Conservation (phyloP, 2,888 invertebrate species). For the Luffia ferchaultella region DNA sequence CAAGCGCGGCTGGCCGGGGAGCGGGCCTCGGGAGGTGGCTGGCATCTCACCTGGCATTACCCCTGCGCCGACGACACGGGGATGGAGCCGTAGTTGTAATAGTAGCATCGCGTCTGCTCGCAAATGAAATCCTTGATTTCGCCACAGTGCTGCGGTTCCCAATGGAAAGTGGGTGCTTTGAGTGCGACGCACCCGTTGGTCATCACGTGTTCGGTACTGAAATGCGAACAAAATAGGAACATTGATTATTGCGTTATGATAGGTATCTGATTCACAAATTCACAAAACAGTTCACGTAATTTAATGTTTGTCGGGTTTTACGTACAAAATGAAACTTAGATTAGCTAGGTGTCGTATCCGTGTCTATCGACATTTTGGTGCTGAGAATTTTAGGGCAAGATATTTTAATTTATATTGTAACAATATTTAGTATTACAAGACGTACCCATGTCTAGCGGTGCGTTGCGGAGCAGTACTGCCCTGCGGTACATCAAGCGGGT, state of each 20-base stretch:
- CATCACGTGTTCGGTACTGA: constrained; percentile 64
- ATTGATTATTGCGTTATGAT: no score
- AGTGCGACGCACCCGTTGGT: constrained; percentile 79
- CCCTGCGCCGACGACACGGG: constrained; percentile 90
- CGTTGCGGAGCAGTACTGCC: constrained; percentile 82
- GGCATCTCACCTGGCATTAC: constrained; percentile 85
- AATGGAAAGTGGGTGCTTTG: constrained; percentile 79
- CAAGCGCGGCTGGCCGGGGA: constrained; percentile 47
- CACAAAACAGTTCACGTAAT: no score
- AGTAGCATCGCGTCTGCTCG: constrained; percentile 90
- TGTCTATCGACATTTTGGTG: no score
- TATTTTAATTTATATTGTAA: no score
- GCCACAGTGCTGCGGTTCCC: constrained; percentile 85
- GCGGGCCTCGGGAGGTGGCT: constrained; percentile 62
- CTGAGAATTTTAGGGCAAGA: no score
- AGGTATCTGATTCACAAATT: no score
- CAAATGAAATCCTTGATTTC: constrained; percentile 88
- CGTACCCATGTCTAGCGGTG: constrained; percentile 78
- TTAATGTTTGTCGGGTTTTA: no score
- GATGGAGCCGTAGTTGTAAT: constrained; percentile 91
- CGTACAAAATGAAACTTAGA: no score
- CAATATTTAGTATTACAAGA: no score
- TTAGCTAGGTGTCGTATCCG: no score
- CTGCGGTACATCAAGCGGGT: constrained; percentile 71
- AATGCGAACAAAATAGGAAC: no score